phyloP scores from a whole-genome alignment of 2,113 vertebrate species.

The Laterallus jamaicensis region DNA sequence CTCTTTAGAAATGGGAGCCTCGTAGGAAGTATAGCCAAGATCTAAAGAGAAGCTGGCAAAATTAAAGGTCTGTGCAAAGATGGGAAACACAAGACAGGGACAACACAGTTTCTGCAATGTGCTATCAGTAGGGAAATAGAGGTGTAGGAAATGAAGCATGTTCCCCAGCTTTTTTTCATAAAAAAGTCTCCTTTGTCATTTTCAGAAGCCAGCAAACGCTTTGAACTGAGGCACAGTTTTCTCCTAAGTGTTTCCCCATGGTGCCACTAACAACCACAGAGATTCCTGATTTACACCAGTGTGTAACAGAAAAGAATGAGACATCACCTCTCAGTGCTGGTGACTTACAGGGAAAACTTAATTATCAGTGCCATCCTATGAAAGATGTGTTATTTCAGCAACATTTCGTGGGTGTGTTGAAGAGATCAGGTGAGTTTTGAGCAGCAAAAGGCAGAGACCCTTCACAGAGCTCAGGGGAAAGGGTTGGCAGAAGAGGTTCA shows the following conservation, averaged over 20 bases:
- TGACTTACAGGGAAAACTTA: background rate
- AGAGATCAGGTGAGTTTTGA: background rate
- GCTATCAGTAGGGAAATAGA: background rate
- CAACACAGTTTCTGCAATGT: background rate
- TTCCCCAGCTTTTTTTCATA: background rate
- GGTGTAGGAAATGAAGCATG: background rate
- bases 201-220: background rate
- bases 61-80: background rate
- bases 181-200: background rate
- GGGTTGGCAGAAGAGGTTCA: background rate
- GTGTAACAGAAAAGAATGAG: background rate
- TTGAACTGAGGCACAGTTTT: background rate
- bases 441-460: background rate
- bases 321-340: rapidly evolving
- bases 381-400: background rate
- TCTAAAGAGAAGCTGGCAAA: background rate
- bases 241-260: background rate
- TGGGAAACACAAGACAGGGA: background rate
- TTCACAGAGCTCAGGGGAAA: background rate
- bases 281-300: background rate
- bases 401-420: background rate
- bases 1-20: background rate
- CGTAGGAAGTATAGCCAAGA: background rate
- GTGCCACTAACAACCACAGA: background rate
- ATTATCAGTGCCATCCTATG: background rate